These are phyloP conservation scores for Cephus runcator DNA, from an alignment of 2,888 invertebrate species.

Conservation along the genomic window DNA sequence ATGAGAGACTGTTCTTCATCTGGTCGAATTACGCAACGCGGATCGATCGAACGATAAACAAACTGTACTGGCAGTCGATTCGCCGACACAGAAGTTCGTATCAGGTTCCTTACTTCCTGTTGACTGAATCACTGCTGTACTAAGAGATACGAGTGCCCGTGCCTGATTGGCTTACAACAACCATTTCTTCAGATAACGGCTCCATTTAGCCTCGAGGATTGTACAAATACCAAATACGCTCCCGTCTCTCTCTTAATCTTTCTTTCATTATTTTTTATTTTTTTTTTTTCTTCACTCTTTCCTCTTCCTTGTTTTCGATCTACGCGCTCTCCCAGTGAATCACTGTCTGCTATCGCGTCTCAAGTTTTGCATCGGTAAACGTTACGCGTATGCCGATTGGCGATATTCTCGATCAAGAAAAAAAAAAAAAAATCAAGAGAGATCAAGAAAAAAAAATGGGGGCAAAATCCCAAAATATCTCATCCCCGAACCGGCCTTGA, in stretches of 20 bases:
- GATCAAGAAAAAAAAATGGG: too few relatives aligned
- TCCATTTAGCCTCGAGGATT: slow-evolving; percentile 26
- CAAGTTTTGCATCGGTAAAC: not conserved
- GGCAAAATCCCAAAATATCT: not conserved
- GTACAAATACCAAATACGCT: slow-evolving; percentile 2
- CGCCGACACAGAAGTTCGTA: slow-evolving; percentile 20
- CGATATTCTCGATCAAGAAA: not conserved
- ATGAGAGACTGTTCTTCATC: not conserved
- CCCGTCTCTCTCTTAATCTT: slow-evolving; percentile 12
- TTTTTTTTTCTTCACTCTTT: not conserved
- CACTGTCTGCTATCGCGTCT: not conserved
- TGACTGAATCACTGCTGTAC: slow-evolving; percentile 19
- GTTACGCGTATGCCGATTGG: not conserved
- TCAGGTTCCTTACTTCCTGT: slow-evolving; percentile 26
- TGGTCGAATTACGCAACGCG: not conserved
- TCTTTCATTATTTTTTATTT: slow-evolving; percentile 10
- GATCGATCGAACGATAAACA: slow-evolving; percentile 8
- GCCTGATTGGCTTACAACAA: not conserved
- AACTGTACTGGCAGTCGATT: slow-evolving; percentile 2
- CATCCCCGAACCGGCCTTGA: not conserved
- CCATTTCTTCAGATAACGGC: slow-evolving; percentile 19
- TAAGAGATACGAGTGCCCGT: slow-evolving; percentile 1
- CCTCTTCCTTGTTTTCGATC: not conserved
- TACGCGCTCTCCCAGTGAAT: not conserved
- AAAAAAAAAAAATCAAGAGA: not conserved